These are phyloP conservation scores for Heterodera filipjevi DNA, from an alignment of 2,888 invertebrate genomes.

Conservation along the genomic window DNA sequence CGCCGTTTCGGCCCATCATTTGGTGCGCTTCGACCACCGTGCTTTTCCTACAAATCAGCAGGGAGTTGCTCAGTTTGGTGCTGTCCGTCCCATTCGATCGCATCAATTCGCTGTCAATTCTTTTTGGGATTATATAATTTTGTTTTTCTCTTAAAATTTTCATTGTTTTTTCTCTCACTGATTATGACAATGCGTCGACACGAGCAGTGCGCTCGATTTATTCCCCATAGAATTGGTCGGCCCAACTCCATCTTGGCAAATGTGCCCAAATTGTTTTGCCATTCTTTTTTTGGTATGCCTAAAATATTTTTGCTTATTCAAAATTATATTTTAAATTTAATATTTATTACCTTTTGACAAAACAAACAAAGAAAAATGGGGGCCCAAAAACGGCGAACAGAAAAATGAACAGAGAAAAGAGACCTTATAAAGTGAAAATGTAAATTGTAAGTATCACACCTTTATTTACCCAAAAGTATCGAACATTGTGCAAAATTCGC, in stretches of 20 bases:
- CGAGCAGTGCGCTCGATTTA: background rate
- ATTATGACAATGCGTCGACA: slow-evolving; percentile 4
- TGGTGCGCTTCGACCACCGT: background rate
- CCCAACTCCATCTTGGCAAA: background rate
- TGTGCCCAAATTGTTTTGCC: background rate
- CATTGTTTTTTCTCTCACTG: background rate
- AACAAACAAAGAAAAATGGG: background rate
- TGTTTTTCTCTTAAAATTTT: background rate
- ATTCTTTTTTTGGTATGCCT: background rate
- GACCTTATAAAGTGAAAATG: background rate
- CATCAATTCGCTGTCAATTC: slow-evolving; percentile 56
- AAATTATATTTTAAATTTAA: background rate
- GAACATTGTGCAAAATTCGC: background rate
- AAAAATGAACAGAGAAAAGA: background rate
- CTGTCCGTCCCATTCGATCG: slow-evolving; percentile 59
- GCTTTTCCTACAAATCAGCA: slow-evolving; percentile 1
- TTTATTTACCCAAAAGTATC: background rate
- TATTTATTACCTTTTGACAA: slow-evolving; percentile 2
- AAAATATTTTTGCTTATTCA: background rate
- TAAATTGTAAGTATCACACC: too few species aligned
- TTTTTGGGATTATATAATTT: slow-evolving; percentile 21
- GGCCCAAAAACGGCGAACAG: background rate
- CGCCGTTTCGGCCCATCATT: background rate
- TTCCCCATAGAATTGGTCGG: background rate
- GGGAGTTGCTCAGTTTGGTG: slow-evolving; percentile 43